Percentiles rank a stretch among this genome's conserved stretches.
These are phyloP conservation scores for Phengaris arion DNA, from an alignment of 2,888 invertebrate species.

Conservation along the genomic window DNA sequence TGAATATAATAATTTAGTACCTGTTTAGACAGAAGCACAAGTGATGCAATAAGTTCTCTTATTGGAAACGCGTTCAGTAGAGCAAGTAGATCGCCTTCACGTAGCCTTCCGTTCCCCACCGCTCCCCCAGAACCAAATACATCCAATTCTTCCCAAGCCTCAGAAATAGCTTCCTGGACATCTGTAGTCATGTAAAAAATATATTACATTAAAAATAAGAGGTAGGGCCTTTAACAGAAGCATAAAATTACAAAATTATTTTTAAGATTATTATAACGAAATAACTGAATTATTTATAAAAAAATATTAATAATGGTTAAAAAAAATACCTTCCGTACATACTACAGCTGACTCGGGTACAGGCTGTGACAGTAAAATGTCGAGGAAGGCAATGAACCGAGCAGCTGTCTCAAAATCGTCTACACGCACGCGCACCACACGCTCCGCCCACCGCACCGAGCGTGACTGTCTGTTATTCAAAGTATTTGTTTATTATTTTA, in stretches of 20 bases:
- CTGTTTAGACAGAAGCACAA: constrained; percentile 52
- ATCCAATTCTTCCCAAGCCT: constrained; percentile 67
- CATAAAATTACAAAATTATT: too few species aligned
- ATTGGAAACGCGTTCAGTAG: constrained; percentile 56
- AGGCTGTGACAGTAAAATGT: constrained; percentile 53
- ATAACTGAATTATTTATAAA: too few species aligned
- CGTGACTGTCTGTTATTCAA: constrained; percentile 56
- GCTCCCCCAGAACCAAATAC: constrained; percentile 55
- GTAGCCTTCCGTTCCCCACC: constrained; percentile 58
- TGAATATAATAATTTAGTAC: constrained; percentile 41
- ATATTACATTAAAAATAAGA: too few species aligned
- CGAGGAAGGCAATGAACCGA: constrained; percentile 54
- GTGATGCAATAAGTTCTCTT: constrained; percentile 52
- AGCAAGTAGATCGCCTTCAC: constrained; percentile 62
- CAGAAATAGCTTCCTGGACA: constrained; percentile 40
- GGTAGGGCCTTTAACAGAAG: too few species aligned
- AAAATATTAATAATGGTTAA: too few species aligned
- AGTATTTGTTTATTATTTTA: too few species aligned
- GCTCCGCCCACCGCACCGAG: constrained; percentile 65
- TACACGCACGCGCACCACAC: constrained; percentile 48
- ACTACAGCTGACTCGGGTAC: constrained; percentile 56
- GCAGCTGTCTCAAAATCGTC: constrained; percentile 52
- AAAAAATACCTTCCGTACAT: constrained; percentile 58
- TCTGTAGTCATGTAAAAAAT: constrained; percentile 5
- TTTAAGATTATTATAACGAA: too few species aligned